These are phyloP conservation scores for Cerceris rybyensis DNA, from an alignment of 2,888 invertebrate genomes.

Conservation along the genomic window DNA sequence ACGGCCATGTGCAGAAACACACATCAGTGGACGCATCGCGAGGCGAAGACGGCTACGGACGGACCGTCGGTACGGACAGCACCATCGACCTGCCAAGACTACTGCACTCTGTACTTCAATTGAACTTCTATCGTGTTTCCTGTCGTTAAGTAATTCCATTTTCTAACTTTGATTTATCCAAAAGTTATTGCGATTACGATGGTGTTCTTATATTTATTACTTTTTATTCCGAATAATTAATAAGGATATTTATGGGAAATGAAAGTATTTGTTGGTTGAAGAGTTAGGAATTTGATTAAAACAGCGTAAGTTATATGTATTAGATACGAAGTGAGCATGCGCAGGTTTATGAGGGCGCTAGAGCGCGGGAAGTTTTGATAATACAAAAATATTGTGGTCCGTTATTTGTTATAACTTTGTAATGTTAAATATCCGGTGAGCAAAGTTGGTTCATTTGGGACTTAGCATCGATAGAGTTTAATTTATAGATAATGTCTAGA, in stretches of 20 bases:
- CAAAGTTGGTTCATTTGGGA: too few relatives aligned
- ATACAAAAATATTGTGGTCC: neutral
- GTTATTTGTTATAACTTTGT: neutral
- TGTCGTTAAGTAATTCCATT: conserved; percentile 20
- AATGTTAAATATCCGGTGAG: neutral
- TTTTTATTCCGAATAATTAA: neutral
- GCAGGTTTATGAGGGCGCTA: conserved; percentile 21
- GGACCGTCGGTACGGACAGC: conserved; percentile 75
- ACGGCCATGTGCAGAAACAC: conserved; percentile 81
- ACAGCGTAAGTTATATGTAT: conserved; percentile 29
- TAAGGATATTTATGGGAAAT: neutral
- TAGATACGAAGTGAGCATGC: conserved; percentile 31
- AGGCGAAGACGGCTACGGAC: conserved; percentile 77
- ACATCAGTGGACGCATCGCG: conserved; percentile 77
- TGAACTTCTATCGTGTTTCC: conserved; percentile 44
- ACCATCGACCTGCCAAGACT: conserved; percentile 65
- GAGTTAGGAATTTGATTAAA: conserved; percentile 43
- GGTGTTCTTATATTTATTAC: conserved; percentile 1
- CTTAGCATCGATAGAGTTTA: too few relatives aligned
- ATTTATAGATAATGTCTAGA: too few relatives aligned
- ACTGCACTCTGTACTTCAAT: conserved; percentile 54
- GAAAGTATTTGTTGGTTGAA: conserved; percentile 3
- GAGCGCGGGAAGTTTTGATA: conserved; percentile 17
- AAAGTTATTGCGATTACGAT: too few relatives aligned
- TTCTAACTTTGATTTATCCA: neutral